Conservation (phyloP, 37 sponge, comb jelly and placozoan genomes). For the Ianthella basta region DNA sequence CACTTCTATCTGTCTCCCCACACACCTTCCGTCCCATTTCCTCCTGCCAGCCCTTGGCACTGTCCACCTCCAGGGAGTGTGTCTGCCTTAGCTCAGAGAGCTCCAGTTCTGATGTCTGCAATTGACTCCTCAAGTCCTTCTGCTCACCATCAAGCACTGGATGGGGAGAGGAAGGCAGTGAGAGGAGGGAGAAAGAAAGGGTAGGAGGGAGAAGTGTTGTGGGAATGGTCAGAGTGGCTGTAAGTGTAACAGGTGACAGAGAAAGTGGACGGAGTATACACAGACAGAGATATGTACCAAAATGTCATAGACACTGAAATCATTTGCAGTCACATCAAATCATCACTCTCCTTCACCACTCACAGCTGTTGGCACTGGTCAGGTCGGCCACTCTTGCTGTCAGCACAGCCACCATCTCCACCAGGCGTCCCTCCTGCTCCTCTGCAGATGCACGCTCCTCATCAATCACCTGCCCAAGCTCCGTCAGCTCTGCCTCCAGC, state of each 20-base stretch:
- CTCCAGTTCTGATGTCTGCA: slow-evolving; percentile 65
- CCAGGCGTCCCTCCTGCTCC: slow-evolving; percentile 37
- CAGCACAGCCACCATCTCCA: slow-evolving; percentile 46
- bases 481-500: slow-evolving; percentile 45
- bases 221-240: too few species aligned
- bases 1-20: too few species aligned
- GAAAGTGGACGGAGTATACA: too few species aligned
- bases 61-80: slow-evolving; percentile 25
- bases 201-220: too few species aligned
- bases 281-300: too few species aligned
- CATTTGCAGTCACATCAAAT: too few species aligned
- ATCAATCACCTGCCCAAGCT: slow-evolving; percentile 35
- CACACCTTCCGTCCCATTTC: slow-evolving; percentile 48
- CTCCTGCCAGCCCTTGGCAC: slow-evolving; percentile 21
- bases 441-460: slow-evolving; percentile 42
- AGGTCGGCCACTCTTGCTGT: slow-evolving; percentile 53
- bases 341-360: too few species aligned
- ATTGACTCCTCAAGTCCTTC: slow-evolving; percentile 59
- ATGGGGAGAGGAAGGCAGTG: background rate
- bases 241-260: too few species aligned
- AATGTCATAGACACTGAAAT: too few species aligned
- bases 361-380: slow-evolving; percentile 63
- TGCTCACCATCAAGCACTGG: slow-evolving; percentile 65
- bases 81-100: slow-evolving; percentile 53
- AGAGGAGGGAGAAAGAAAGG: background rate